Evolutionary conservation across 2,797 vertebrate species (phyloP).

Genomic region (Spheniscus humboldti): DNA sequence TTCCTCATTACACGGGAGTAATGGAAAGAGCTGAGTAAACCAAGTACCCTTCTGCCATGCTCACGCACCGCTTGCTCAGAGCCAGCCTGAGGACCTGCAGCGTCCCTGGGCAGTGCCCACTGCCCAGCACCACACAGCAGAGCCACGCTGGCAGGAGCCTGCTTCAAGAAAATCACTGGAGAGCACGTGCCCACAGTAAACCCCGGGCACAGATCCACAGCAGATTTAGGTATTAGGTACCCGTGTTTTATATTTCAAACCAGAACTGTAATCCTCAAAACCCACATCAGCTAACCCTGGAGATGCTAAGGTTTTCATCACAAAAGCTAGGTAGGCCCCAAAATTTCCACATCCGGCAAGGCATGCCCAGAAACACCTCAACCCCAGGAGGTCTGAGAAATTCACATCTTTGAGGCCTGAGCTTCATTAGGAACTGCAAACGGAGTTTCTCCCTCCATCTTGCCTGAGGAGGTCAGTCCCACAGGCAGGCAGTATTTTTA

Average conservation of each 20-base stretch:
- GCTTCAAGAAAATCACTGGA: background rate
- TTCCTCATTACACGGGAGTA: background rate
- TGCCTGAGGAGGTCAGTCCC: background rate
- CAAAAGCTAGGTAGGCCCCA: background rate
- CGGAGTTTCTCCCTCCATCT: background rate
- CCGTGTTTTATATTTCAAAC: background rate
- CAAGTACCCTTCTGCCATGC: background rate
- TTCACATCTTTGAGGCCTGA: background rate
- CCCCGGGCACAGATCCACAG: background rate
- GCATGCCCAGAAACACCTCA: background rate
- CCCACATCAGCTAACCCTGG: background rate
- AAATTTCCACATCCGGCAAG: background rate
- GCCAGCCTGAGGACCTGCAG: background rate
- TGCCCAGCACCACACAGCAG: background rate
- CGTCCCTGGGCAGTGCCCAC: background rate
- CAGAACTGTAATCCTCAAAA: background rate
- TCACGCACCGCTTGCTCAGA: background rate
- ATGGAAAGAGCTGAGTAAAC: background rate
- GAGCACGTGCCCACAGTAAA: background rate
- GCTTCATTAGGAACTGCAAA: background rate
- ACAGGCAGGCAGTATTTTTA: background rate
- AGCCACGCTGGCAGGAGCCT: background rate
- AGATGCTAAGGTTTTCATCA: background rate
- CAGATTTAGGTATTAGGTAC: background rate
- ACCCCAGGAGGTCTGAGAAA: background rate